These are phyloP conservation scores for Mallotus villosus DNA, from an alignment of 2,797 vertebrate genomes.

Conservation along the genomic window DNA sequence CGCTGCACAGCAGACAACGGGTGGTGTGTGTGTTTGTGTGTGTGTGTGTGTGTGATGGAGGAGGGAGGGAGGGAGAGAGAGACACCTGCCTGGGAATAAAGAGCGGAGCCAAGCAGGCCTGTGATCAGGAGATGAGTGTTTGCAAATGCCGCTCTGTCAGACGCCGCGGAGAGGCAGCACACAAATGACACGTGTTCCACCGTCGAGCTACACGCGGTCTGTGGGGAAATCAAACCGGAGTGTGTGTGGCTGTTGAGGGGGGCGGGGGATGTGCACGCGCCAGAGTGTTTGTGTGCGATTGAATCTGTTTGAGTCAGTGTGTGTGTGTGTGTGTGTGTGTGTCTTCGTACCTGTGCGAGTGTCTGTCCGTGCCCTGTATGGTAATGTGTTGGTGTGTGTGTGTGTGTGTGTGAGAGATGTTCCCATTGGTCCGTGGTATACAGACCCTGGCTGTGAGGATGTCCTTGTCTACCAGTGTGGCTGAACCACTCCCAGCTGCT, in stretches of 20 bases:
- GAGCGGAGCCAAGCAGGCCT: slow-evolving; percentile 54
- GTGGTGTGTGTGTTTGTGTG: slow-evolving; percentile 14
- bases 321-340: slow-evolving; percentile 5
- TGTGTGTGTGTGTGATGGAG: too few species aligned
- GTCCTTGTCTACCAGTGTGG: neutral
- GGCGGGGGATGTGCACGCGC: neutral
- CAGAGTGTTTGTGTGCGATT: neutral
- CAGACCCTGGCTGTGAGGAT: too few species aligned
- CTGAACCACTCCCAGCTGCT: too few species aligned
- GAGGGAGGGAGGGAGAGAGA: slow-evolving; percentile 9
- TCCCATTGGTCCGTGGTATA: too few species aligned
- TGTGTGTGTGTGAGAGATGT: neutral
- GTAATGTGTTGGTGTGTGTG: neutral
- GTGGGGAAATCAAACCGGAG: slow-evolving; percentile 58
- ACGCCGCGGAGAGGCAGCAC: slow-evolving; percentile 49
- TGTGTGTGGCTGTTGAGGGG: neutral
- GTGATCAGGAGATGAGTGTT: slow-evolving; percentile 62
- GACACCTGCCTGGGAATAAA: slow-evolving; percentile 62
- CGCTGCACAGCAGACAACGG: slow-evolving; percentile 1
- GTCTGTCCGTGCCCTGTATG: neutral
- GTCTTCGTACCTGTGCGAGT: neutral
- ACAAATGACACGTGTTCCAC: slow-evolving; percentile 60
- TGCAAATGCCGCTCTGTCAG: slow-evolving; percentile 62
- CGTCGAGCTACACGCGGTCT: slow-evolving; percentile 57
- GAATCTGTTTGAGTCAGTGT: too few species aligned